Conservation (phyloP, 2,888 invertebrate species). For the Drosophila mimetica region DNA sequence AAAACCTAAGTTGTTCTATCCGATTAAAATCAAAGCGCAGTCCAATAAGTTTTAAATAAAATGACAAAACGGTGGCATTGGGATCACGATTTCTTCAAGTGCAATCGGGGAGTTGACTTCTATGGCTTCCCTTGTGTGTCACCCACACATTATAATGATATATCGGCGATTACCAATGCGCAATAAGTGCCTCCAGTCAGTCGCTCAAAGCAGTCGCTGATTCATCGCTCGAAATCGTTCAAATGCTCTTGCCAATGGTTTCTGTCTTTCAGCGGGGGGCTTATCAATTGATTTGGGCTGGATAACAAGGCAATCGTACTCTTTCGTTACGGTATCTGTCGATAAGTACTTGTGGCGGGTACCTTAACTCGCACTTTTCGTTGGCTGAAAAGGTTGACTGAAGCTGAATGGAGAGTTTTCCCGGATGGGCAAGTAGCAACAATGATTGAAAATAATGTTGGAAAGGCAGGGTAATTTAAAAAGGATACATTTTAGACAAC, state of each 20-base stretch:
- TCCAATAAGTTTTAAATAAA: not conserved
- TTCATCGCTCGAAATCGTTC: conserved; percentile 39
- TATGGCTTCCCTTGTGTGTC: conserved; percentile 65
- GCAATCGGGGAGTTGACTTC: conserved; percentile 31
- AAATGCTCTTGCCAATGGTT: conserved; percentile 17
- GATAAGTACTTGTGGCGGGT: conserved; percentile 39
- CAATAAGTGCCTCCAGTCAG: conserved; percentile 38
- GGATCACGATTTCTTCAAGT: conserved; percentile 9
- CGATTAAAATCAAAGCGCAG: too few species aligned
- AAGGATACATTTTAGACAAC: not conserved
- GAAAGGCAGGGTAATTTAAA: conserved; percentile 1
- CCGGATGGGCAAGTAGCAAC: not conserved
- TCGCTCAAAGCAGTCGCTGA: conserved; percentile 32
- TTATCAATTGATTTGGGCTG: conserved; percentile 37
- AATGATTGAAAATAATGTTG: conserved; percentile 2
- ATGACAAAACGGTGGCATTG: not conserved
- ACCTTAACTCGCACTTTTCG: conserved; percentile 16
- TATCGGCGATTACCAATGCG: conserved; percentile 48
- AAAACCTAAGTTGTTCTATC: too few species aligned
- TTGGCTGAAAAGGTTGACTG: conserved; percentile 8
- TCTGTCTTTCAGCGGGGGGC: conserved; percentile 43
- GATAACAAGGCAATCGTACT: conserved; percentile 39
- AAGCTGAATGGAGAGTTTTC: conserved; percentile 14
- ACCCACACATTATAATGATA: conserved; percentile 45
- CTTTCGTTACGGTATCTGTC: conserved; percentile 33